These are phyloP conservation scores for Seira sanloemensis DNA, from an alignment of 2,888 invertebrate species.

Conservation along the genomic window DNA sequence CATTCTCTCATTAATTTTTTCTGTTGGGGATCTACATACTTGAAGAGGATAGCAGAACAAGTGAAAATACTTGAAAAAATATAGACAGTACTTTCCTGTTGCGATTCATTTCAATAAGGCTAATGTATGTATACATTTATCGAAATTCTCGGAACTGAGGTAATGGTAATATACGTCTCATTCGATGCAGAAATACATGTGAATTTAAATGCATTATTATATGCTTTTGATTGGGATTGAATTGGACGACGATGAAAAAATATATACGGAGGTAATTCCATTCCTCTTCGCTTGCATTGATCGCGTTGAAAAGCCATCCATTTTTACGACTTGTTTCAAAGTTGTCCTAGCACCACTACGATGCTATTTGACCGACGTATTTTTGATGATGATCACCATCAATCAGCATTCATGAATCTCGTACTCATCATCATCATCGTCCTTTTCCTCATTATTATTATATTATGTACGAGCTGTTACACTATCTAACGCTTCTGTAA, in stretches of 20 bases:
- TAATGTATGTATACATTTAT: no score
- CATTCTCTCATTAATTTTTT: no score
- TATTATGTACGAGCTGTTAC: background rate
- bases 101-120: no score
- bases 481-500: background rate
- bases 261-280: background rate
- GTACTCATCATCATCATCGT: background rate
- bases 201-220: no score
- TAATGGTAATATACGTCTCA: no score
- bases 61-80: no score
- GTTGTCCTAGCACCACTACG: constrained; percentile 46
- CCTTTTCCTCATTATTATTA: background rate
- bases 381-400: constrained; percentile 4
- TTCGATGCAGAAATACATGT: no score
- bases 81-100: no score
- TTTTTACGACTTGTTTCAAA: constrained; percentile 53
- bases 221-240: background rate
- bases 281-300: constrained; percentile 21
- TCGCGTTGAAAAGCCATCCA: background rate
- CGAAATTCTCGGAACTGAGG: no score
- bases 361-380: background rate
- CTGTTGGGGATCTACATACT: no score
- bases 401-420: background rate
- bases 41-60: no score
- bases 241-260: background rate